Conservation (phyloP, 2,113 vertebrate species). For the Forbesichthys agassizii region DNA sequence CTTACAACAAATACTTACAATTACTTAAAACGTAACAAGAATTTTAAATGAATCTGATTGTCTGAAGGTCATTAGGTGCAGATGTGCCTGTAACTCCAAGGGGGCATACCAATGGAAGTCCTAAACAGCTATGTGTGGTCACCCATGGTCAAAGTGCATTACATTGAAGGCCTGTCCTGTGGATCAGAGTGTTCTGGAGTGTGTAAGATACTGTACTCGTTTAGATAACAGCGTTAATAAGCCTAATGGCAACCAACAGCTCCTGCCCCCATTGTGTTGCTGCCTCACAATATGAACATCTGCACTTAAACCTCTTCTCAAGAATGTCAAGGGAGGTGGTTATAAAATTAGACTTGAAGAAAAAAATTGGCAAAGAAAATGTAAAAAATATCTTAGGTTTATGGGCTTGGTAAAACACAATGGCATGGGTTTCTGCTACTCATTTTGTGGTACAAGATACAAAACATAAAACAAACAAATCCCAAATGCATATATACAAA, state of each 20-base stretch:
- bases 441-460: constrained; percentile 1
- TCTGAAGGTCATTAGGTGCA: neutral
- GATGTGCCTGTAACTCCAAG: neutral
- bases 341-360: constrained; percentile 6
- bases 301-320: constrained; percentile 15
- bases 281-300: constrained; percentile 15
- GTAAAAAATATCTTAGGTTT: neutral
- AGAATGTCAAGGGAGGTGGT: constrained; percentile 1
- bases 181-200: neutral
- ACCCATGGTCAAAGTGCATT: neutral
- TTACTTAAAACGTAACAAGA: constrained; percentile 20
- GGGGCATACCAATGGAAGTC: neutral
- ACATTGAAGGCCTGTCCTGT: constrained; percentile 5
- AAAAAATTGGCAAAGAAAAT: neutral
- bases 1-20: constrained; percentile 30
- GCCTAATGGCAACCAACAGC: constrained; percentile 17
- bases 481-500: constrained; percentile 37
- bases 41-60: neutral
- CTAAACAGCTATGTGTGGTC: constrained; percentile 15
- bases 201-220: neutral
- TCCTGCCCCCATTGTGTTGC: neutral
- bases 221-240: constrained; percentile 21
- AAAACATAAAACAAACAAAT: constrained; percentile 30
- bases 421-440: constrained; percentile 1
- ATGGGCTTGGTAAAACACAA: constrained; percentile 19